Base-by-base conservation (phyloP, 2,797 vertebrate genomes). In the Artibeus lituratus region DNA sequence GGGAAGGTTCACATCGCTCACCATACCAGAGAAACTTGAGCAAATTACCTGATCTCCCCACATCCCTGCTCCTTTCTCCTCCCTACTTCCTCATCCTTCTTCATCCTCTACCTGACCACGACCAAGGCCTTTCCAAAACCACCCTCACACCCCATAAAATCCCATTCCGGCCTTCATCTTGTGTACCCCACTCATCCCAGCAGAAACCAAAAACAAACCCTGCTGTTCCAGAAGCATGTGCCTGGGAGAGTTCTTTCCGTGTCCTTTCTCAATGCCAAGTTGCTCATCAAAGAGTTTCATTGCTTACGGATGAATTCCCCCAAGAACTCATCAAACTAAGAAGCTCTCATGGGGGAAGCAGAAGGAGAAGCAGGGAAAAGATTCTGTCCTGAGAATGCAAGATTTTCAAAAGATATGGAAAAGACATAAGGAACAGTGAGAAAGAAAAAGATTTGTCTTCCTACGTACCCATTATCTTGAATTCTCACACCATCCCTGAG, bases 241-340 rank as follows among this genome's bases (percentile, higher is more conserved):
- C 24, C 72, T n/a, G 15, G 37, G 49, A 5, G 22, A 26, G 21
- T n/a, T 37, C 18, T n/a, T 39, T 37, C 12, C 0, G 0, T 12
- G 32, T 26, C 47, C 29, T 51, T 67, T 32, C 29, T 62, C 16
- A 42, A 70, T 62, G 65, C 35, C 62, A 42, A 59, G 29, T 10
- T 62, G n/a, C 67, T 59, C 39, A 42, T 90, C 62, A 35, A 72
- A 80, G 24, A 62, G 32, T 77, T 77, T 84, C 9, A 0, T 44
- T 65, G 69, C 35, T 55, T 53, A 32, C 22, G n/a, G 53, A 42
- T 42, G 44, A 51, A 74, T 88, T 88, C 55, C 42, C 42, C 62
- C 21, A 59, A 78, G 49, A 81, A 70, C 26, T 55, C 51, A 44
- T 55, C 62, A 57, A 55, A 70, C 37, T 15, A 51, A 39, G 73